phyloP scores from a whole-genome alignment of 2,113 vertebrate genomes.

The Myodes glareolus region DNA sequence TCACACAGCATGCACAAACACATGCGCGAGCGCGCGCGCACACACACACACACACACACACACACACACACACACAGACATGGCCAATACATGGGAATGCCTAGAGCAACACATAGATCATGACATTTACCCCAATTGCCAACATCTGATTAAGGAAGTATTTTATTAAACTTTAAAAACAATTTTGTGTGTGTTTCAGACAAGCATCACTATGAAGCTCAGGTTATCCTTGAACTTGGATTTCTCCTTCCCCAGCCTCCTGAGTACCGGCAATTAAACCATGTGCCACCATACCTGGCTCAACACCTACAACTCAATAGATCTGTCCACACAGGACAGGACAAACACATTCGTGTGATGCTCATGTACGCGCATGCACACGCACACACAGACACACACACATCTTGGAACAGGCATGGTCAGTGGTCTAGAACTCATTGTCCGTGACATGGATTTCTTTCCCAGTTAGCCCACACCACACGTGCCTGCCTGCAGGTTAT shows the following conservation, averaged over 20 bases:
- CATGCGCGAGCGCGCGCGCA: no score
- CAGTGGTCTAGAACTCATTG: not conserved
- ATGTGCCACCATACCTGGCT: not conserved
- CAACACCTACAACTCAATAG: not conserved
- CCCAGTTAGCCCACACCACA: not conserved
- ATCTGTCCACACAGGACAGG: not conserved
- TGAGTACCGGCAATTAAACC: not conserved
- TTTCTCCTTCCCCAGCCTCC: not conserved
- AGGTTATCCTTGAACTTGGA: not conserved
- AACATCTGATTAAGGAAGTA: not conserved
- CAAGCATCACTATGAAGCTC: not conserved
- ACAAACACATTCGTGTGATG: not conserved
- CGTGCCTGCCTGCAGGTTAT: not conserved
- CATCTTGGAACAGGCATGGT: not conserved
- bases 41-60: not conserved
- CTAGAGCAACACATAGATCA: not conserved
- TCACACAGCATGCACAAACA: not conserved
- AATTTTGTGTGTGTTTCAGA: not conserved
- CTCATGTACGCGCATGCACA: not conserved
- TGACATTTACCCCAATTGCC: not conserved
- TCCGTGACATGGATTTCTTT: not conserved
- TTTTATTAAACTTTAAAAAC: not conserved
- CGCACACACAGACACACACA: not conserved
- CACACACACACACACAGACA: not conserved
- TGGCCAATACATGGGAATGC: not conserved